Percentiles rank a stretch among this genome's conserved stretches.
phyloP scores from a whole-genome alignment of 2,888 invertebrate genomes.

The Diadegma fenestrale region DNA sequence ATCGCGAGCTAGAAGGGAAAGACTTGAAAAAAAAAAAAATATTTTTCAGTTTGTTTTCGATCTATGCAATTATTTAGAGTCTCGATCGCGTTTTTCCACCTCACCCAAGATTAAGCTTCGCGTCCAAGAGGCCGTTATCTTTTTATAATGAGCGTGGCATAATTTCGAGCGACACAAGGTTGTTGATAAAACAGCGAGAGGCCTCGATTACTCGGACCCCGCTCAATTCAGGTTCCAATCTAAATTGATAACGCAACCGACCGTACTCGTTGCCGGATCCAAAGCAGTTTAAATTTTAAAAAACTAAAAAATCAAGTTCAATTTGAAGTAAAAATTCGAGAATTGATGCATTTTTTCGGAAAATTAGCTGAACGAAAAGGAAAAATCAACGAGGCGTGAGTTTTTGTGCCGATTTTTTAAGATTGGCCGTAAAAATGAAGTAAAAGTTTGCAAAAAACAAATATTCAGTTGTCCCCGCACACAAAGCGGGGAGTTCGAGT shows the following conservation, averaged over 20 bases:
- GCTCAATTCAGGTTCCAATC: neutral
- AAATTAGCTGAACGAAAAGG: too few relatives aligned
- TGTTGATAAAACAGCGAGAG: neutral
- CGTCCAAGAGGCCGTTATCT: neutral
- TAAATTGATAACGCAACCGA: neutral
- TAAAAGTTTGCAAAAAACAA: neutral
- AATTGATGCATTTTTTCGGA: too few relatives aligned
- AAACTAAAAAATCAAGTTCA: too few relatives aligned
- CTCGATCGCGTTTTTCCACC: neutral
- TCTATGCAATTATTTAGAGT: neutral
- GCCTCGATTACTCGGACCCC: constrained; percentile 25
- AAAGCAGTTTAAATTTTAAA: neutral
- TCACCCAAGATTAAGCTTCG: neutral
- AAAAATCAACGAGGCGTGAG: too few relatives aligned
- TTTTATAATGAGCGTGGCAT: neutral
- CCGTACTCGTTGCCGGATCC: neutral
- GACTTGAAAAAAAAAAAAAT: too few relatives aligned
- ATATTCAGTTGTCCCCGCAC: neutral
- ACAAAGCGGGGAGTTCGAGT: constrained; percentile 4
- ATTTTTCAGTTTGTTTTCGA: neutral
- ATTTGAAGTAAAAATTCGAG: too few relatives aligned
- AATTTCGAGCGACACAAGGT: neutral
- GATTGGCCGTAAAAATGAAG: neutral
- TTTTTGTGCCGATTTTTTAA: neutral
- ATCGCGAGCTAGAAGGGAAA: too few relatives aligned